Percentiles rank a stretch among this genome's conserved stretches.
Conservation (phyloP, 2,113 vertebrate species). For the Gobiocypris rarus region DNA sequence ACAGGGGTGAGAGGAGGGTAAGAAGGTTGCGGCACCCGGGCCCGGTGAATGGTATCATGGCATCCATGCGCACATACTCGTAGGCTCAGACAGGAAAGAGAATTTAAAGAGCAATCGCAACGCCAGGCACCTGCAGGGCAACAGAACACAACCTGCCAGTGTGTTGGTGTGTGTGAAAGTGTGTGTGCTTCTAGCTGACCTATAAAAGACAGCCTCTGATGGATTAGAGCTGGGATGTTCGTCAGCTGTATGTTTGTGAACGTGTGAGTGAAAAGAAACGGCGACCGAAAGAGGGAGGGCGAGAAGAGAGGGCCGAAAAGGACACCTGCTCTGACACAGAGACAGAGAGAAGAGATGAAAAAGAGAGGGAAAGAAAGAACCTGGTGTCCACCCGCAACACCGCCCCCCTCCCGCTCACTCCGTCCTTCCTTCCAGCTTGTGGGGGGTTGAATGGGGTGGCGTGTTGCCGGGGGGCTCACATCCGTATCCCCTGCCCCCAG, state of each 20-base stretch:
- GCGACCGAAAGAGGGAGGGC: constrained; percentile 54
- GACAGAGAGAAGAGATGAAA: constrained; percentile 60
- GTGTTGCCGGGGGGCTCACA: constrained; percentile 67
- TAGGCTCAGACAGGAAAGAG: constrained; percentile 85
- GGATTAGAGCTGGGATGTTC: constrained; percentile 58
- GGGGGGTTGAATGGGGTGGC: constrained; percentile 72
- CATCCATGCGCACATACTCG: constrained; percentile 45
- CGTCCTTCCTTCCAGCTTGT: constrained; percentile 65
- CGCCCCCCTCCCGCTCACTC: constrained; percentile 38
- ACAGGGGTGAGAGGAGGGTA: constrained; percentile 81
- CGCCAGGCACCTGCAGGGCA: constrained; percentile 81
- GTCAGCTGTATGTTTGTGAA: constrained; percentile 54
- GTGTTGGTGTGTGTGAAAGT: constrained; percentile 69
- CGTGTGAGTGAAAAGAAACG: constrained; percentile 54
- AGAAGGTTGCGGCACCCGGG: constrained; percentile 73
- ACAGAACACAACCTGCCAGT: constrained; percentile 75
- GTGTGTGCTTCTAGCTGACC: constrained; percentile 54
- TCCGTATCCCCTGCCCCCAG: constrained; percentile 69
- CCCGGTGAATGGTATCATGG: constrained; percentile 87
- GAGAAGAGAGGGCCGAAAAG: constrained; percentile 55
- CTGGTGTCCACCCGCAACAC: constrained; percentile 71
- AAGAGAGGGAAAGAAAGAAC: constrained; percentile 75
- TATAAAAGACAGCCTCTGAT: constrained; percentile 59
- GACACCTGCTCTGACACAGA: constrained; percentile 59
- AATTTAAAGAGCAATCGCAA: constrained; percentile 85